Evolutionary conservation across 1,140 invertebrate species (phyloP).

Genomic region (Pseudomyrmex cubaensis): DNA sequence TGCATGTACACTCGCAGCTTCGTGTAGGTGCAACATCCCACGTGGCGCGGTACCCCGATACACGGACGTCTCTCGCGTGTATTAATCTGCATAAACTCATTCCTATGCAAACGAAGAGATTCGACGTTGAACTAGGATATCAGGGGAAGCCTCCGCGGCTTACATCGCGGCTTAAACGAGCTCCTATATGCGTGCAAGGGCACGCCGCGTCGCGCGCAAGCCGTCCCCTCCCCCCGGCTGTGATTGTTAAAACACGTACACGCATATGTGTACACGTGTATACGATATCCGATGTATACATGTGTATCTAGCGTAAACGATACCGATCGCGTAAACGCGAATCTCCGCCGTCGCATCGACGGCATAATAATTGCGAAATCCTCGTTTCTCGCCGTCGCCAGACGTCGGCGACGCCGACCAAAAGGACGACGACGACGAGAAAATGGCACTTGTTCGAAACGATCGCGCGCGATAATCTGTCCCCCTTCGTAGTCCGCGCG

Average conservation of each 20-base stretch:
- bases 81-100: slow-evolving; percentile 85
- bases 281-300: not conserved
- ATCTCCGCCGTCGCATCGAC: slow-evolving; percentile 75
- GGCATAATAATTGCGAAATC: slow-evolving; percentile 75
- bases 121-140: slow-evolving; percentile 79
- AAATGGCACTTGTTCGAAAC: slow-evolving; percentile 47
- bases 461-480: slow-evolving; percentile 62
- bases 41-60: slow-evolving; percentile 62
- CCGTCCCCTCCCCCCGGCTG: not conserved
- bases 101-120: slow-evolving; percentile 84
- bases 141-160: slow-evolving; percentile 69
- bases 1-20: slow-evolving; percentile 55
- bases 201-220: slow-evolving; percentile 2
- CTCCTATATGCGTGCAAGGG: slow-evolving; percentile 44
- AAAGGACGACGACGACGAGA: slow-evolving; percentile 35
- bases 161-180: slow-evolving; percentile 64
- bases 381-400: not conserved
- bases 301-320: slow-evolving; percentile 62
- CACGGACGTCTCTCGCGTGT: slow-evolving; percentile 77
- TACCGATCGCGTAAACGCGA: slow-evolving; percentile 76
- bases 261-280: not conserved
- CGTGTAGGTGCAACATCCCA: slow-evolving; percentile 66
- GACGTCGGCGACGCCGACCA: slow-evolving; percentile 23
- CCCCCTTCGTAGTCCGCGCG: not conserved
- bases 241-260: slow-evolving; percentile 40